Base-by-base conservation (phyloP, 2,797 vertebrate species). In the Sebastes glaucus region DNA sequence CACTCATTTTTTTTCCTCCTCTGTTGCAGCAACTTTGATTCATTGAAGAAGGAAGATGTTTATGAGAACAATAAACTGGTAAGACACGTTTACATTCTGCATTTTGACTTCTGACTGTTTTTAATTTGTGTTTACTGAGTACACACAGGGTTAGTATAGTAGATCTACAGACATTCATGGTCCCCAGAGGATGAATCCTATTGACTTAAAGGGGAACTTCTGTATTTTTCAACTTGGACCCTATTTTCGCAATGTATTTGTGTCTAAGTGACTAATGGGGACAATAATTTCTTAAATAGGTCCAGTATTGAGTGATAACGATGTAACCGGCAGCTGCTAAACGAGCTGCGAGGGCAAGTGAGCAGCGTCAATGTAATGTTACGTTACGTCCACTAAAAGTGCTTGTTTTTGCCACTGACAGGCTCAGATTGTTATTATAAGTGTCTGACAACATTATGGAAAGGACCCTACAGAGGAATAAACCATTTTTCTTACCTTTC, bases 51-150 rank as follows among this genome's bases (percentile, higher is more conserved):
- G 89, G 98, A 98, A 80, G 93, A 99, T 35, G 80, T 99, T 77
- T 99, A 97, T 0, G 97, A 99, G 38, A 99, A 99, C 95, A 99
- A 99, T 93, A 94, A 97, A 25, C 86, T 97, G 97, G 98, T 99
- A 93, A 97, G 97, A 66, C 27, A 5, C 9, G 59, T 74, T 83
- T 63, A 49, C 23, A 6, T 16, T 57, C 71, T 78, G 68, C 30
- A 5, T 16, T 30, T 62, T 80, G 28, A 35, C 35, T 3, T 42
- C 6, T 59, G 18, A 61, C 1, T 52, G n/a, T 60, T 33, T 59
- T 11, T 20, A 52, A 52, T 46, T 38, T 1, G 2, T 59, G 8
- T 57, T 52, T 52, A 9, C 25, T 25, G 6, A n/a, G 14, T 38
- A 56, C 11, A 35, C 53, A 25, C 59, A 18, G 0, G 38, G 16